A percentile compares a stretch with the other conserved stretches of the same genome.
Conservation (phyloP, 1,140 invertebrate species). For the Leucophenga varia region DNA sequence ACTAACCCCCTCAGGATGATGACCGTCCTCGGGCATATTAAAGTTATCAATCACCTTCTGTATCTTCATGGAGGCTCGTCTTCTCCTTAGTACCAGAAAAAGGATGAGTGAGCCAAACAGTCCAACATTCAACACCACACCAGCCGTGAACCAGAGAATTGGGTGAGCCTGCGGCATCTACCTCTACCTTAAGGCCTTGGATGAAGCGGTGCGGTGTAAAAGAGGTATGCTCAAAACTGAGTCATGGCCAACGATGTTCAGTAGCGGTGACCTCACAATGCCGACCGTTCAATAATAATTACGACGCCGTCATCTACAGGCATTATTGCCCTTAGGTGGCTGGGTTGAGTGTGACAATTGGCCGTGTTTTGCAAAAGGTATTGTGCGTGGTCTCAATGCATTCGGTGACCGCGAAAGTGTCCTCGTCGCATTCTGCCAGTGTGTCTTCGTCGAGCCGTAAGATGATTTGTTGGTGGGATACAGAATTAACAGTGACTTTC, state of each 20-base stretch:
- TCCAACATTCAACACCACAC: neutral
- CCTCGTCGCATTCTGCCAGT: conserved; percentile 16
- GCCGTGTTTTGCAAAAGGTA: conserved; percentile 13
- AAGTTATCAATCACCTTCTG: conserved; percentile 4
- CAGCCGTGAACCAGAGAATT: conserved; percentile 2
- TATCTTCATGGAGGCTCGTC: neutral
- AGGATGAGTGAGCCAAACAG: conserved; percentile 3
- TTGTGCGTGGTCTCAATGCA: no score
- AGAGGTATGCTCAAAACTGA: conserved; percentile 6
- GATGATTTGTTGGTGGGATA: conserved; percentile 12
- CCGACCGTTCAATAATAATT: no score
- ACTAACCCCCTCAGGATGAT: conserved; percentile 6
- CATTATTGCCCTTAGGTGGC: conserved; percentile 9
- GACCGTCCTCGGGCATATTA: conserved; percentile 6
- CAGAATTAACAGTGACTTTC: conserved; percentile 14
- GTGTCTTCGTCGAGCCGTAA: conserved; percentile 10
- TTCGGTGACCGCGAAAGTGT: conserved; percentile 13
- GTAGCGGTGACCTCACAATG: neutral
- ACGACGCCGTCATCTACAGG: conserved; percentile 13
- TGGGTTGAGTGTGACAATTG: conserved; percentile 14
- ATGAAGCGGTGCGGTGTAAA: conserved; percentile 3
- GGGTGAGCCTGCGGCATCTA: conserved; percentile 2
- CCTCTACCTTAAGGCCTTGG: neutral
- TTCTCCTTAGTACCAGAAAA: conserved; percentile 1
- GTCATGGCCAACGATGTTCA: conserved; percentile 3